A percentile compares a stretch with the other conserved stretches of the same genome.
Conservation (phyloP, 2,888 invertebrate genomes). For the Meghimatium bilineatum region DNA sequence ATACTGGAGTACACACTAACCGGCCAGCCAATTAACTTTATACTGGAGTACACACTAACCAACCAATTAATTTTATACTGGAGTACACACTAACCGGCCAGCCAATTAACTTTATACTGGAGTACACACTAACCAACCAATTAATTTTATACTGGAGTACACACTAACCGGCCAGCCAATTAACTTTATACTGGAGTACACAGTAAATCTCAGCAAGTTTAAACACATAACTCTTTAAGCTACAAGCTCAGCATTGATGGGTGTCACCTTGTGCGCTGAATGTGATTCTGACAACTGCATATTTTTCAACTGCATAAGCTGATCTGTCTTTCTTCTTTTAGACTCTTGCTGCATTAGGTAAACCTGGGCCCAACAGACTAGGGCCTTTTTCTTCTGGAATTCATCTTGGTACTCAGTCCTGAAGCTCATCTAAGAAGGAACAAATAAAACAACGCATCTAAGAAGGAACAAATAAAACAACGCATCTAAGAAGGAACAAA, state of each 20-base stretch:
- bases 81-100: too few species aligned
- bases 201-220: too few species aligned
- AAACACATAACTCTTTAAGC: conserved; percentile 28
- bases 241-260: neutral
- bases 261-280: neutral
- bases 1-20: too few species aligned
- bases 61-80: too few species aligned
- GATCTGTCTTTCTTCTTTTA: conserved; percentile 54
- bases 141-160: too few species aligned
- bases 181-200: too few species aligned
- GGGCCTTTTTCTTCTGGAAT: conserved; percentile 64
- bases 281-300: conserved; percentile 15
- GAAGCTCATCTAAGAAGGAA: conserved; percentile 61
- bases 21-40: too few species aligned
- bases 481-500: neutral
- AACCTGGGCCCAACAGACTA: conserved; percentile 66
- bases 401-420: conserved; percentile 66
- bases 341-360: conserved; percentile 69
- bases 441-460: neutral
- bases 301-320: conserved; percentile 16
- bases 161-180: too few species aligned
- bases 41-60: too few species aligned
- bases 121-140: too few species aligned
- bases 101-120: too few species aligned
- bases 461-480: neutral